Base-by-base conservation (phyloP, 2,113 vertebrate species). In the Hippocampus barbouri region DNA sequence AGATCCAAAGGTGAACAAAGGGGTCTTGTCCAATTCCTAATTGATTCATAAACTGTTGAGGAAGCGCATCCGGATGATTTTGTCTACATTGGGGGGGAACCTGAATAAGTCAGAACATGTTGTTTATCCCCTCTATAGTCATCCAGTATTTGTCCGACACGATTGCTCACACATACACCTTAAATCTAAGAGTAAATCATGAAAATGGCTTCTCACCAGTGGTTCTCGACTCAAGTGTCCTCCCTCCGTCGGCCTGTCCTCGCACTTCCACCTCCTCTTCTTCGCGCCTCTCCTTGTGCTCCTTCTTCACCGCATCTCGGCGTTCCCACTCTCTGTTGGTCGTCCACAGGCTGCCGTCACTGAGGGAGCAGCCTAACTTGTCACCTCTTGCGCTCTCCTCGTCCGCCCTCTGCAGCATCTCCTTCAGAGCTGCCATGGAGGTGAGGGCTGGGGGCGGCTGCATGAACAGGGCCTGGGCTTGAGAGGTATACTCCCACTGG, bases 341-440 rank as follows among this genome's bases (percentile, higher is more conserved):
- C 0, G 78, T 88, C 75, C 85, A 87, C 40, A 90, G 68, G 21
- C 87, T 25, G 78, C 84, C 82, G 53, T 93, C 91, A 0, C 87
- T 85, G 63, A 77, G 61, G 0, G 89, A 91, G 75, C 45, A 84
- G 61, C 86, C 85, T n/a, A 87, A 88, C 81, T 84, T 87, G 76
- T 89, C 83, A 1, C 76, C 75, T 0, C 89, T 90, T 57, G 88
- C 89, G 0, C 73, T 85, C 8, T 91, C 88, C 73, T 95, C 89
- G 0, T 89, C 87, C 0, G 94, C 94, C 65, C 94, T 91, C 85
- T 93, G 93, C 78, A 97, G 85, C 57, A 94, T 91, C 60, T 93
- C 92, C 88, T 93, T 92, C 75, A 93, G 90, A 41, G 92, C 91
- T 40, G 91, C 91, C 84, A 89, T 82, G 2, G 93, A 94, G 57